Percentiles rank a stretch among this genome's conserved stretches.
These are phyloP conservation scores for Syngnathus scovelli DNA, from an alignment of 2,113 vertebrate genomes.

Conservation along the genomic window DNA sequence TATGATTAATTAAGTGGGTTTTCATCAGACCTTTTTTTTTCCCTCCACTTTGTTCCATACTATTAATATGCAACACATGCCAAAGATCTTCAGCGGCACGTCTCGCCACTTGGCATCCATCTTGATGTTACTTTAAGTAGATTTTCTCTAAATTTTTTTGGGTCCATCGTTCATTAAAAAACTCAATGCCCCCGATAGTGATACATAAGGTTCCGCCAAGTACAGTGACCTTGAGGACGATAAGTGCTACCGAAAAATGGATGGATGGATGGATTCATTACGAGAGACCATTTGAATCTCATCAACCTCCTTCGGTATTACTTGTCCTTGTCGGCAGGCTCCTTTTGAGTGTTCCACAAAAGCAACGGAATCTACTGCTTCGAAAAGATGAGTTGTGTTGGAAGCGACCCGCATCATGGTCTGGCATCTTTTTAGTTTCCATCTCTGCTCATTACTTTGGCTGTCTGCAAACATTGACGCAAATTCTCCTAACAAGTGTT, in stretches of 20 bases:
- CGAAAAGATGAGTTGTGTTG: slow-evolving; percentile 22
- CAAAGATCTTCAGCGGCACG: neutral
- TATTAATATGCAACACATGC: neutral
- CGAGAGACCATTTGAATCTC: slow-evolving; percentile 25
- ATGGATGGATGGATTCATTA: neutral
- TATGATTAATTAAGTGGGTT: slow-evolving; percentile 10
- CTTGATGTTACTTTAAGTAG: slow-evolving; percentile 2
- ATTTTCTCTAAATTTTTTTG: neutral
- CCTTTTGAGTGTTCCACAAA: neutral
- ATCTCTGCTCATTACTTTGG: slow-evolving; percentile 49
- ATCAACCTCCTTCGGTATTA: slow-evolving; percentile 30
- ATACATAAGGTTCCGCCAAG: neutral
- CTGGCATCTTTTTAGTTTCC: slow-evolving; percentile 29
- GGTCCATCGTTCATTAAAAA: neutral
- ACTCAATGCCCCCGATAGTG: too few relatives aligned
- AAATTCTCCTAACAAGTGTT: slow-evolving; percentile 56
- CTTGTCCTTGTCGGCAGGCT: slow-evolving; percentile 43
- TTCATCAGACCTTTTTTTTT: neutral
- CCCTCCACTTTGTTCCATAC: neutral
- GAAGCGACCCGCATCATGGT: slow-evolving; percentile 46
- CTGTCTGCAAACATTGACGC: slow-evolving; percentile 39
- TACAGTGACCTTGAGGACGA: neutral
- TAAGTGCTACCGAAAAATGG: neutral
- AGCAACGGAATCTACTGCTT: too few relatives aligned
- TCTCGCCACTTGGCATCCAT: neutral